Evolutionary conservation across 2,888 invertebrate species (phyloP), one percentile per base, ranked within the genome.

Genomic region (Pseudeuparius sepicola): DNA sequence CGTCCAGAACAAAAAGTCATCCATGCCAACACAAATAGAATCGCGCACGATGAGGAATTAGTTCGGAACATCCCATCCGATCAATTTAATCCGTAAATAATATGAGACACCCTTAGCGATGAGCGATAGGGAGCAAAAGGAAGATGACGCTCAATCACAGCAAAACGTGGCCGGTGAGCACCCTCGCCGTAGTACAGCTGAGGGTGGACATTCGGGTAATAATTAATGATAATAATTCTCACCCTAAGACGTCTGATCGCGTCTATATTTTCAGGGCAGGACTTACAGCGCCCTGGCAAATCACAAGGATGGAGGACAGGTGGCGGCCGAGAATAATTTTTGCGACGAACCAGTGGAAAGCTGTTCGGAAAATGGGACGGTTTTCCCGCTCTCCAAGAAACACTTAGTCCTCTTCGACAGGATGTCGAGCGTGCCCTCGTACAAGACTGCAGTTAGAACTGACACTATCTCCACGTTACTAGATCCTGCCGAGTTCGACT

Each of bases 121-220:
- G n/a, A n/a, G n/a, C n/a, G n/a, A n/a, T n/a, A n/a, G n/a, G n/a
- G n/a, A n/a, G n/a, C n/a, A n/a, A n/a, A n/a, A 12, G 5, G n/a
- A 35, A 17, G 24, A 60, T 59, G 60, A 57, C 60, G 29, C 45
- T 63, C 41, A 61, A 61, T 51, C 61, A 62, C 55, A 64, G 64
- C 55, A 64, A 61, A 47, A 61, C 64, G 41, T 65, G 64, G 64
- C 64, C 64, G 5, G 58, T 62, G 35, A 56, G 51, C 39, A 59
- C 62, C 13, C 50, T 62, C 53, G 60, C 64, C 14, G 58, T 63
- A 30, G 62, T 64, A 3, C 62, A 64, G 46, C 46, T 64, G 24
- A 50, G 59, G 27, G 59, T 64, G 39, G 60, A 61, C 43, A 20
- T n/a, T 7, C 6, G 7, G 20, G 20, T n/a, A n/a, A n/a, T n/a